A percentile compares a stretch with the other conserved stretches of the same genome.
These are phyloP conservation scores for Cynocephalus volans DNA, from an alignment of 2,113 vertebrate species.

Conservation along the genomic window DNA sequence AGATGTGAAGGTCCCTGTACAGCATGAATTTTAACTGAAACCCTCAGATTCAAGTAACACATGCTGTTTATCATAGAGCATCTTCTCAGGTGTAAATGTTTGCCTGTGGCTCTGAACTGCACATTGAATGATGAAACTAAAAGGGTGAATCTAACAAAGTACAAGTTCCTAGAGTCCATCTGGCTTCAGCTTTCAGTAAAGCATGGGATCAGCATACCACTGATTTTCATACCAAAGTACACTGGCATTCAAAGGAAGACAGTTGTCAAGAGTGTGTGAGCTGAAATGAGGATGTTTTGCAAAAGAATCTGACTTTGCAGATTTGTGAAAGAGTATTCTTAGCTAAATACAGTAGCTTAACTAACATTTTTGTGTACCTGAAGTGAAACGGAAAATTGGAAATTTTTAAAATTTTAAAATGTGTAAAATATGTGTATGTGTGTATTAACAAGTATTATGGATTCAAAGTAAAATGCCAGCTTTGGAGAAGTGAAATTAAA, in stretches of 20 bases:
- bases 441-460: neutral
- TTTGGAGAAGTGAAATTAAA: constrained; percentile 31
- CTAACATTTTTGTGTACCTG: neutral
- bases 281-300: neutral
- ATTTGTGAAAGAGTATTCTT: constrained; percentile 38
- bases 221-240: neutral
- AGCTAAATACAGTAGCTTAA: constrained; percentile 15
- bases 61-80: constrained; percentile 32
- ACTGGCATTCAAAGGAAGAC: neutral
- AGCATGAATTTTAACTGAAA: constrained; percentile 16
- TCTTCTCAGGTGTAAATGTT: constrained; percentile 49
- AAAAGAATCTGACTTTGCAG: constrained; percentile 22
- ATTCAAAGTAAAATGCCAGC: constrained; percentile 16
- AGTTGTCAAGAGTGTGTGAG: neutral
- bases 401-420: constrained; percentile 19
- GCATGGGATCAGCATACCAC: neutral
- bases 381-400: neutral
- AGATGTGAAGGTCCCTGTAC: neutral
- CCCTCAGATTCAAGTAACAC: neutral
- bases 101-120: constrained; percentile 12
- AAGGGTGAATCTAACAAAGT: constrained; percentile 39
- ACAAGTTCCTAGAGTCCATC: neutral
- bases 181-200: neutral
- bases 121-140: constrained; percentile 38
- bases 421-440: neutral